Evolutionary conservation across 2,113 vertebrate genomes (phyloP).

Genomic region (Lepus timidus): DNA sequence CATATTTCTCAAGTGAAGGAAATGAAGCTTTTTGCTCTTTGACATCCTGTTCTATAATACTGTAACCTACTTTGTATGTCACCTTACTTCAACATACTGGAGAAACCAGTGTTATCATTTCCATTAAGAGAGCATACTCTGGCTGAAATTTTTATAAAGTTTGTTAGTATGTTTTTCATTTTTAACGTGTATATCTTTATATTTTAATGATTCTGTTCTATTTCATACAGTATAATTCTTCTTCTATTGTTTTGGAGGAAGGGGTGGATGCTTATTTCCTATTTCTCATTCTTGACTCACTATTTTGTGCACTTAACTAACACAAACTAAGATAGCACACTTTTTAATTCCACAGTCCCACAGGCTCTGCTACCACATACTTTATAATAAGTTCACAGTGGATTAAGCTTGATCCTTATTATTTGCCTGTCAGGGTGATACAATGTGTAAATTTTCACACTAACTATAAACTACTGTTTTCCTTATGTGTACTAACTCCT

Average conservation of each 20-base stretch:
- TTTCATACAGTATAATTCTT: neutral
- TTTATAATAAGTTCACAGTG: neutral
- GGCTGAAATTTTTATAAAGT: neutral
- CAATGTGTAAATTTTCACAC: neutral
- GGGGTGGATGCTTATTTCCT: neutral
- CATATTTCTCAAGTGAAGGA: neutral
- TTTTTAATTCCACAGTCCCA: neutral
- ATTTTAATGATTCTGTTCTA: neutral
- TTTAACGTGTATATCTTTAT: neutral
- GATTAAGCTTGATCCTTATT: neutral
- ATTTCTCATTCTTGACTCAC: neutral
- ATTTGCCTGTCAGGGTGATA: conserved; percentile 19
- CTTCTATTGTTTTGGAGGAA: neutral
- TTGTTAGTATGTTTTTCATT: neutral
- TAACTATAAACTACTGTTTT: conserved; percentile 43
- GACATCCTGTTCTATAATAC: neutral
- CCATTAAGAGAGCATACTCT: neutral
- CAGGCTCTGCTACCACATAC: too few relatives aligned
- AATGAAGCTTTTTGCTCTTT: neutral
- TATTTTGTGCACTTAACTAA: neutral
- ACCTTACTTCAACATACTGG: neutral
- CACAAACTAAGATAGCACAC: neutral
- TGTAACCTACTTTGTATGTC: too few relatives aligned
- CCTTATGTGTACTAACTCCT: neutral
- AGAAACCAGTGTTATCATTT: neutral